Evolutionary conservation across 2,797 vertebrate species (phyloP).

Genomic region (Ambastaia sidthimunki): DNA sequence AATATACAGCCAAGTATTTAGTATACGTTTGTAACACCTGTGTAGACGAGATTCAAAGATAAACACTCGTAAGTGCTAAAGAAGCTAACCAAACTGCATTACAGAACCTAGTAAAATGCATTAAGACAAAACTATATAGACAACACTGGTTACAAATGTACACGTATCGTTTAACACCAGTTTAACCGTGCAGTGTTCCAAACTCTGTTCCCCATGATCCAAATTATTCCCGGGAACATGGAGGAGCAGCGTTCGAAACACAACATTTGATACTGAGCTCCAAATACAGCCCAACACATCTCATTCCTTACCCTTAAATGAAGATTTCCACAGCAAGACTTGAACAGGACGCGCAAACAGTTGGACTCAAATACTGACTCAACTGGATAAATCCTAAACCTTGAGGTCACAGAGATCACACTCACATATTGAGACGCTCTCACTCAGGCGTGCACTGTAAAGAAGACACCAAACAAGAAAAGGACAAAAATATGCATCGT

Average conservation of each 20-base stretch:
- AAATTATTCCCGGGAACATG: conserved; percentile 38
- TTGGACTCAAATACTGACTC: conserved; percentile 70
- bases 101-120: conserved; percentile 51
- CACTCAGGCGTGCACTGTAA: too few species aligned
- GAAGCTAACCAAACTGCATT: conserved; percentile 31
- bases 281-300: conserved; percentile 41
- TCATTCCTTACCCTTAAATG: conserved; percentile 76
- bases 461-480: conserved; percentile 63
- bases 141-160: conserved; percentile 64
- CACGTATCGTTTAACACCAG: conserved; percentile 52
- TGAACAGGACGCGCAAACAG: too few species aligned
- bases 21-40: conserved; percentile 46
- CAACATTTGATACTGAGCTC: not conserved
- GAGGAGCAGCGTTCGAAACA: conserved; percentile 51
- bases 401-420: conserved; percentile 72
- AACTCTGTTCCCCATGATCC: conserved; percentile 56
- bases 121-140: conserved; percentile 56
- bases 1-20: conserved; percentile 48
- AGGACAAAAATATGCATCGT: conserved; percentile 81
- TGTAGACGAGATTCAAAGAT: conserved; percentile 27
- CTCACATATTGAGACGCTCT: too few species aligned
- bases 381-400: conserved; percentile 77
- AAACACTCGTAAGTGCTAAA: conserved; percentile 52
- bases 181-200: conserved; percentile 48
- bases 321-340: conserved; percentile 82